A percentile compares a stretch with the other conserved stretches of the same genome.
These are phyloP conservation scores for Campylomormyrus numenius DNA, from an alignment of 2,113 vertebrate species.

Conservation along the genomic window DNA sequence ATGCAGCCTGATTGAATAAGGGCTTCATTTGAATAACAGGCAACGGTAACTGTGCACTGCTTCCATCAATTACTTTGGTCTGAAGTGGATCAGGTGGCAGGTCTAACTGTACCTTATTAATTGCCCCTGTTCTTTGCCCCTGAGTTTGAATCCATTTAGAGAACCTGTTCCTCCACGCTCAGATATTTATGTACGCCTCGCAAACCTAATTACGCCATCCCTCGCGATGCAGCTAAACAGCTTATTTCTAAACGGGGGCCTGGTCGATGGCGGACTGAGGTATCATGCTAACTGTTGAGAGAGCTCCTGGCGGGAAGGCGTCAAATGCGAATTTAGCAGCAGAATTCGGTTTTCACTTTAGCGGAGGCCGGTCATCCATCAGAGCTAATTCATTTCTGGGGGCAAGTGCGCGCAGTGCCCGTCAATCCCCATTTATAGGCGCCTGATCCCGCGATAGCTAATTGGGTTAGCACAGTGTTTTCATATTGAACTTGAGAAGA, in stretches of 20 bases:
- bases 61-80: slow-evolving; percentile 51
- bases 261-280: slow-evolving; percentile 43
- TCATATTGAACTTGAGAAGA: slow-evolving; percentile 58
- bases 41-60: slow-evolving; percentile 36
- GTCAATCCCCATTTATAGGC: slow-evolving; percentile 53
- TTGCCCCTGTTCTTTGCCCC: slow-evolving; percentile 41
- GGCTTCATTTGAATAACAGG: slow-evolving; percentile 49
- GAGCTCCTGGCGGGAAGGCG: slow-evolving; percentile 42
- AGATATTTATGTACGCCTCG: slow-evolving; percentile 61
- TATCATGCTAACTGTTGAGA: slow-evolving; percentile 38
- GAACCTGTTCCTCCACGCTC: slow-evolving; percentile 41
- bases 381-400: slow-evolving; percentile 58
- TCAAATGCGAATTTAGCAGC: slow-evolving; percentile 44
- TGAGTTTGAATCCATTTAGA: slow-evolving; percentile 44
- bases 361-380: slow-evolving; percentile 52
- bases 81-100: slow-evolving; percentile 45
- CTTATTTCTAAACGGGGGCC: slow-evolving; percentile 53
- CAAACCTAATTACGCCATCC: slow-evolving; percentile 56
- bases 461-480: slow-evolving; percentile 56
- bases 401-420: slow-evolving; percentile 53
- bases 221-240: slow-evolving; percentile 55
- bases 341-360: slow-evolving; percentile 38
- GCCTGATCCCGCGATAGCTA: slow-evolving; percentile 52
- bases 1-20: slow-evolving; percentile 46
- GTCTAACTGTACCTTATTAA: slow-evolving; percentile 55